Evolutionary conservation across 64 coral and sea anemone species (phyloP).

Genomic region (Dendronephthya gigantea): DNA sequence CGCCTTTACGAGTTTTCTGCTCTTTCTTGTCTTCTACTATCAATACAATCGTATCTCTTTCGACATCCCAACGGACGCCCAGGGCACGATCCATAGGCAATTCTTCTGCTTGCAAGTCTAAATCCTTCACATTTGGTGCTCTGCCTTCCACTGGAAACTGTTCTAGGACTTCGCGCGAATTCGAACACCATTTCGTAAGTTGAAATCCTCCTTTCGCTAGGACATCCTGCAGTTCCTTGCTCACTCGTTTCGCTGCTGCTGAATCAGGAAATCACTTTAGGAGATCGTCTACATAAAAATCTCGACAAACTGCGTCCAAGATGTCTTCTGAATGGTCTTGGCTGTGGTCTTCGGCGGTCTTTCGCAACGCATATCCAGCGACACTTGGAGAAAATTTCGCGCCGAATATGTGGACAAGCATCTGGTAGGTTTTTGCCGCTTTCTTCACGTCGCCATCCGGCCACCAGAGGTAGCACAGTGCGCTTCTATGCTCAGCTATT

Average conservation of each 20-base stretch:
- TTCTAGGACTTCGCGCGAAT: constrained; percentile 28
- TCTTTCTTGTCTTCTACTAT: constrained; percentile 32
- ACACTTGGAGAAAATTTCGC: constrained; percentile 38
- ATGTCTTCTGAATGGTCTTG: constrained; percentile 13
- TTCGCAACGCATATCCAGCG: constrained; percentile 38
- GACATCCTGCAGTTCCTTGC: constrained; percentile 15
- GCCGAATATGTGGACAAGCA: neutral
- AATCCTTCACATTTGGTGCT: constrained; percentile 27
- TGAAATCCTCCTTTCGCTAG: constrained; percentile 26
- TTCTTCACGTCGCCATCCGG: neutral
- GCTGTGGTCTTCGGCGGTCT: constrained; percentile 37
- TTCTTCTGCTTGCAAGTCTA: constrained; percentile 36
- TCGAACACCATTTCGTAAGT: constrained; percentile 31
- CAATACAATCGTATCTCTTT: constrained; percentile 32
- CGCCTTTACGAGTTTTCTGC: constrained; percentile 35
- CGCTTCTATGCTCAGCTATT: neutral
- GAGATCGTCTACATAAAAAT: constrained; percentile 66
- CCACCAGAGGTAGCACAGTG: constrained; percentile 2
- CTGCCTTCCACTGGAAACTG: neutral
- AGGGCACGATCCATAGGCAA: constrained; percentile 43
- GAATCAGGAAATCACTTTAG: constrained; percentile 36
- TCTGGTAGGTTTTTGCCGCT: neutral
- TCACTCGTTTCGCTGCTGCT: constrained; percentile 10
- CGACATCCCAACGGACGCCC: constrained; percentile 42
- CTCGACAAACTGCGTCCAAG: constrained; percentile 40